Percentiles rank a stretch among this genome's conserved stretches.
Conservation (phyloP, 2,888 invertebrate species). For the Adelognathus sp. region DNA sequence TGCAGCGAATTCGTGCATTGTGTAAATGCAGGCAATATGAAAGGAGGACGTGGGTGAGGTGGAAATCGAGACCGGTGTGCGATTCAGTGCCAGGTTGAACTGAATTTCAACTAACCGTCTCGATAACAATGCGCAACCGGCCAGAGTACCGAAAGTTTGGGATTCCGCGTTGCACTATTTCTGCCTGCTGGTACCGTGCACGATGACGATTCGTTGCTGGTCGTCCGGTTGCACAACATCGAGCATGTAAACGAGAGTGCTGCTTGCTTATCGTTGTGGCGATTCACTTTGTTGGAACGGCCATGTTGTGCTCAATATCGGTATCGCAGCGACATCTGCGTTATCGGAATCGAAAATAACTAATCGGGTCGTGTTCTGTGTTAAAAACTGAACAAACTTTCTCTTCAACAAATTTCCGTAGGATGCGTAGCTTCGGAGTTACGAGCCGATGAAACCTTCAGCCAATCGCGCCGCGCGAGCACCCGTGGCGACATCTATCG, state of each 20-base stretch:
- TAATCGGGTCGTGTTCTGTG: neutral
- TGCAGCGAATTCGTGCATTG: constrained; percentile 16
- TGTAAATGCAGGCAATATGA: constrained; percentile 13
- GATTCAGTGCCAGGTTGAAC: constrained; percentile 37
- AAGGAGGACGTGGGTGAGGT: neutral
- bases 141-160: constrained; percentile 31
- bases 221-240: constrained; percentile 21
- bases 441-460: neutral
- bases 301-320: neutral
- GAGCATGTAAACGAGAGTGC: neutral
- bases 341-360: neutral
- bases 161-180: constrained; percentile 33
- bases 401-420: neutral
- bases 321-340: neutral
- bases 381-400: neutral
- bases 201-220: constrained; percentile 29
- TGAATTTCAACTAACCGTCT: constrained; percentile 64
- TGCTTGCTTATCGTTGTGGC: constrained; percentile 2
- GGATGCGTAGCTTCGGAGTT: neutral
- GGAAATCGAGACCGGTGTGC: constrained; percentile 25
- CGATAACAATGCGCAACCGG: constrained; percentile 63
- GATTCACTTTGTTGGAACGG: too few species aligned
- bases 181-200: neutral
- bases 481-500: neutral
- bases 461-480: neutral